phyloP scores from a whole-genome alignment of 2,888 invertebrate species.

The Eucera pruinosa region DNA sequence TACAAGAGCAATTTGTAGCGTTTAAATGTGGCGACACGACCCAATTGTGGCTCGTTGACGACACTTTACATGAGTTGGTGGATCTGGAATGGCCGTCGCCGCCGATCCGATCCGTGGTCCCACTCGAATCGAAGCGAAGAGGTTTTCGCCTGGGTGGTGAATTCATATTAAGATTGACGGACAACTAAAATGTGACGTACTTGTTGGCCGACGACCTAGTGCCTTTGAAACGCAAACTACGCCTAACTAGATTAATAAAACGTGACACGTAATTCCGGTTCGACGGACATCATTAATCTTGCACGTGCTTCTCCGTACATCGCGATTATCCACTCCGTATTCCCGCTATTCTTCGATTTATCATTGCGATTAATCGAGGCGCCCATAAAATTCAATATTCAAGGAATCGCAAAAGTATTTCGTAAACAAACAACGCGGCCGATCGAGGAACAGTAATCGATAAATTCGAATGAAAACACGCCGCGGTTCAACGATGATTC shows the following conservation, averaged over 20 bases:
- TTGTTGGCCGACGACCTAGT: conserved; percentile 60
- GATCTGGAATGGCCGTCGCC: conserved; percentile 28
- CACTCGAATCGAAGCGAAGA: conserved; percentile 47
- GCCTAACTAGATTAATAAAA: conserved; percentile 69
- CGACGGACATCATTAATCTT: conserved; percentile 62
- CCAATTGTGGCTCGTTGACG: conserved; percentile 63
- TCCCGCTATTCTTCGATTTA: neutral
- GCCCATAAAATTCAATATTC: neutral
- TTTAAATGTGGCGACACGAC: conserved; percentile 58
- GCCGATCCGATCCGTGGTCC: neutral
- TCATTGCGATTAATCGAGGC: too few relatives aligned
- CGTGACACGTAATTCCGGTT: conserved; percentile 68
- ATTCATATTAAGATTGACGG: conserved; percentile 73
- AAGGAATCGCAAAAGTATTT: too few relatives aligned
- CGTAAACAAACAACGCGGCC: neutral
- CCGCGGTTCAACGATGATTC: neutral
- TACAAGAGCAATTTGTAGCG: conserved; percentile 57
- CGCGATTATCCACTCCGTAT: neutral
- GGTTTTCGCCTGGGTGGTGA: conserved; percentile 67
- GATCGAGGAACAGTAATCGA: neutral
- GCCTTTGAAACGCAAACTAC: conserved; percentile 56
- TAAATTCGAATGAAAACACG: conserved; percentile 1
- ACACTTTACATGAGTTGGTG: conserved; percentile 58
- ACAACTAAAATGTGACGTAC: conserved; percentile 66
- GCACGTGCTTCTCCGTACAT: conserved; percentile 31